These are phyloP conservation scores for Scaptomyza montana DNA, from an alignment of 1,140 invertebrate genomes.

Conservation along the genomic window DNA sequence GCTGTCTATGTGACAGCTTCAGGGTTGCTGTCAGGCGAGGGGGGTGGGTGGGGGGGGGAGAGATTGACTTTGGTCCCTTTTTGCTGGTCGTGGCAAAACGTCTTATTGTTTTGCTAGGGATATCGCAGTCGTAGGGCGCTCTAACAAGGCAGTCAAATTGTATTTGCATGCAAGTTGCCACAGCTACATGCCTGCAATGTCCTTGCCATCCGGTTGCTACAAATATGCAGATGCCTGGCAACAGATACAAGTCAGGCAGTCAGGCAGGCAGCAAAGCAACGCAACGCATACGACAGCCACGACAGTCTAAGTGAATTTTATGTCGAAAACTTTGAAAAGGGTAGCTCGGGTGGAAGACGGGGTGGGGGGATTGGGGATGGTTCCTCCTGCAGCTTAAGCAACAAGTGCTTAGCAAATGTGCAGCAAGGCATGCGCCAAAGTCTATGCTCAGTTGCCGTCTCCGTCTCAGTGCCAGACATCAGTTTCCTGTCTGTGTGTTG, in stretches of 20 bases:
- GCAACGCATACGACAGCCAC: conserved; percentile 78
- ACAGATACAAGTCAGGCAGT: conserved; percentile 50
- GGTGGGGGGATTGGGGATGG: neutral
- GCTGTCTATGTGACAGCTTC: conserved; percentile 70
- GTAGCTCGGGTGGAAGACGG: conserved; percentile 30
- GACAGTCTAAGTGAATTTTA: conserved; percentile 81
- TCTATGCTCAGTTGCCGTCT: neutral
- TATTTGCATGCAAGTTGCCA: conserved; percentile 76
- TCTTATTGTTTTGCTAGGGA: conserved; percentile 72
- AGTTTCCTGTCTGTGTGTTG: conserved; percentile 33
- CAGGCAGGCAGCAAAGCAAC: conserved; percentile 16
- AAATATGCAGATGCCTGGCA: conserved; percentile 76
- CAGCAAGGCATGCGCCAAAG: conserved; percentile 59
- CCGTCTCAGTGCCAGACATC: neutral
- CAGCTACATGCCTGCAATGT: conserved; percentile 63
- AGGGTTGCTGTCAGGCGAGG: conserved; percentile 20
- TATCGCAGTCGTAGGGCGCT: conserved; percentile 40
- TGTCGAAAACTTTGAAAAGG: conserved; percentile 80
- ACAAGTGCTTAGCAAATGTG: conserved; percentile 68
- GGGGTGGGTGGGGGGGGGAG: too few relatives aligned
- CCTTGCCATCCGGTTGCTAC: conserved; percentile 58
- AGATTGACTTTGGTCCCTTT: conserved; percentile 33
- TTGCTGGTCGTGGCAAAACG: conserved; percentile 29
- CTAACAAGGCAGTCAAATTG: conserved; percentile 78
- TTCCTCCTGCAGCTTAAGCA: conserved; percentile 45